Percentiles rank a stretch among this genome's conserved stretches.
Evolutionary conservation across 2,113 vertebrate genomes (phyloP).

Genomic region (Theropithecus gelada): DNA sequence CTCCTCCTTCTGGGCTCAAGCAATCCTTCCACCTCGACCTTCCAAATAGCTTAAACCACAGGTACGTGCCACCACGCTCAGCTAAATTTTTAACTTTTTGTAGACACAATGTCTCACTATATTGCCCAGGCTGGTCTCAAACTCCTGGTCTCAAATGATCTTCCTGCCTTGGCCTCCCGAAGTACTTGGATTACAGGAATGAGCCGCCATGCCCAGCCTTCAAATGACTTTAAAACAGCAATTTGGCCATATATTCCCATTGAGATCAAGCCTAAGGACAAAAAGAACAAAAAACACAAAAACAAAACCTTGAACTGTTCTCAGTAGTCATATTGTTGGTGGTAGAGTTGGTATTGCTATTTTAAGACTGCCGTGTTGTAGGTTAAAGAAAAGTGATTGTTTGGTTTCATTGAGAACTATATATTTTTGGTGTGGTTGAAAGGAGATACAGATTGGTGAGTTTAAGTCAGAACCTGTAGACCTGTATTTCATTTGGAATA

Average conservation of each 20-base stretch:
- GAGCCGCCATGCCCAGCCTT: too few relatives aligned
- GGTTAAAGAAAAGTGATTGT: neutral
- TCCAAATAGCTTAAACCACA: too few relatives aligned
- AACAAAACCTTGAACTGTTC: neutral
- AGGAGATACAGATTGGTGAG: neutral
- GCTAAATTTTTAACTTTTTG: too few relatives aligned
- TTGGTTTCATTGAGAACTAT: neutral
- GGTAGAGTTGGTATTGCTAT: neutral
- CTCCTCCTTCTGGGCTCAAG: too few relatives aligned
- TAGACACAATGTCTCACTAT: too few relatives aligned
- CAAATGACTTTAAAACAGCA: neutral
- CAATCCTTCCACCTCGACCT: too few relatives aligned
- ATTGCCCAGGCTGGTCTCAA: too few relatives aligned
- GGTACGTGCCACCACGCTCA: too few relatives aligned
- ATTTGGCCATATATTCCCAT: neutral
- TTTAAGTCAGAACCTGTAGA: neutral
- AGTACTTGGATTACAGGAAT: too few relatives aligned
- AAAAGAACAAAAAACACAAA: neutral
- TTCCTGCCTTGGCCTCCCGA: too few relatives aligned
- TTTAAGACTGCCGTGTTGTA: neutral
- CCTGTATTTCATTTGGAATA: neutral
- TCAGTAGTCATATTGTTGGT: neutral
- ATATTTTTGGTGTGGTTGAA: neutral
- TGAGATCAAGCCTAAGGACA: neutral
- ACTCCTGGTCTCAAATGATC: too few relatives aligned